Conservation (phyloP, 2,888 invertebrate genomes). For the Pristionchus mayeri region DNA sequence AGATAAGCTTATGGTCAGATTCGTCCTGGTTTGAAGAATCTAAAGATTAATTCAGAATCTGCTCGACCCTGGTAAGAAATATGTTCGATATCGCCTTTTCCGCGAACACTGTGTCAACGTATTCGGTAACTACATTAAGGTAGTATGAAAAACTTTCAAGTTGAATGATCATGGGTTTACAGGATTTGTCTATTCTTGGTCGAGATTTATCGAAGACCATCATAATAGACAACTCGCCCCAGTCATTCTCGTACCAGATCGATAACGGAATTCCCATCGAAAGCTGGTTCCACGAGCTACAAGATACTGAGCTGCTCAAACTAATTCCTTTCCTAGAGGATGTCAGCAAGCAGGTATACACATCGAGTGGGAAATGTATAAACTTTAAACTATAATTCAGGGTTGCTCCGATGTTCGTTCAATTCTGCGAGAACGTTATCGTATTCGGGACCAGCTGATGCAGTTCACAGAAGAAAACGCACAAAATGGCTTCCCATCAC, state of each 20-base stretch:
- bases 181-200: constrained; percentile 90
- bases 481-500: constrained; percentile 46
- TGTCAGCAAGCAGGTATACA: constrained; percentile 43
- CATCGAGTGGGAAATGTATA: neutral
- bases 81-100: constrained; percentile 91
- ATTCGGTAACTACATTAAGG: constrained; percentile 94
- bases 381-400: constrained; percentile 74
- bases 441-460: constrained; percentile 83
- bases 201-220: constrained; percentile 90
- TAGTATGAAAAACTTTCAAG: neutral
- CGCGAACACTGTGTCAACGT: constrained; percentile 95
- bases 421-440: constrained; percentile 90
- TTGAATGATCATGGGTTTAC: neutral
- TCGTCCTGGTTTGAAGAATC: too few relatives aligned
- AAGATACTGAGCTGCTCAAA: constrained; percentile 90
- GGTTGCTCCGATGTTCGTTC: constrained; percentile 90
- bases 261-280: constrained; percentile 97
- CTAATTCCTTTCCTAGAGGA: constrained; percentile 90
- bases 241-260: constrained; percentile 91
- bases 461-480: constrained; percentile 48
- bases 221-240: constrained; percentile 90
- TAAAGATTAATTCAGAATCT: constrained; percentile 84
- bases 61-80: constrained; percentile 88
- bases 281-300: constrained; percentile 94
- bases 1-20: constrained; percentile 84